Evolutionary conservation across 1,140 invertebrate species (phyloP).

Genomic region (Temnothorax longispinosus): DNA sequence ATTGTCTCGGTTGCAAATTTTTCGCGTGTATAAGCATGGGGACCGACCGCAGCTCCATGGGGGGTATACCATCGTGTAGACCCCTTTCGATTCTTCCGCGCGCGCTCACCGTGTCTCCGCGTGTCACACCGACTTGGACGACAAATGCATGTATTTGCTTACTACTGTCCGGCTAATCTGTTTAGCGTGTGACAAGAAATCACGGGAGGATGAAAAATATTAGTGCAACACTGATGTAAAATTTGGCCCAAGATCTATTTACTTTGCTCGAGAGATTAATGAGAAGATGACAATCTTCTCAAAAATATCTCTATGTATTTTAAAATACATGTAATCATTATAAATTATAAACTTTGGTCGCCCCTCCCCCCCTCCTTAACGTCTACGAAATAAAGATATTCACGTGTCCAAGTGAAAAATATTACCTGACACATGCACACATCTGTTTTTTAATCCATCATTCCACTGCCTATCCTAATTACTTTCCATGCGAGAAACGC

Average conservation of each 20-base stretch:
- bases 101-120: slow-evolving; percentile 44
- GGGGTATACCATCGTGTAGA: slow-evolving; percentile 75
- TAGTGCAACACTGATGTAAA: neutral
- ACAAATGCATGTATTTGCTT: slow-evolving; percentile 77
- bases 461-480: slow-evolving; percentile 28
- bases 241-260: neutral
- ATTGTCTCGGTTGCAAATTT: slow-evolving; percentile 85
- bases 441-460: slow-evolving; percentile 10
- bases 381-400: neutral
- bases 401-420: neutral
- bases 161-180: slow-evolving; percentile 68
- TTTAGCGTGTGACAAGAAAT: neutral
- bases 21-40: slow-evolving; percentile 79
- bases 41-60: slow-evolving; percentile 70
- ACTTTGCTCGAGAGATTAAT: neutral
- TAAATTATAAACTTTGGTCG: neutral
- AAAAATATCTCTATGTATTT: neutral
- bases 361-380: neutral
- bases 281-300: neutral
- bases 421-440: neutral
- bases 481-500: slow-evolving; percentile 2
- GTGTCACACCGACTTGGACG: slow-evolving; percentile 69
- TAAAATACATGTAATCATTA: neutral
- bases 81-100: neutral
- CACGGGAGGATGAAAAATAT: neutral